A percentile compares a stretch with the other conserved stretches of the same genome.
Conservation (phyloP, 2,113 vertebrate species). For the Andinoacara biseriatus region DNA sequence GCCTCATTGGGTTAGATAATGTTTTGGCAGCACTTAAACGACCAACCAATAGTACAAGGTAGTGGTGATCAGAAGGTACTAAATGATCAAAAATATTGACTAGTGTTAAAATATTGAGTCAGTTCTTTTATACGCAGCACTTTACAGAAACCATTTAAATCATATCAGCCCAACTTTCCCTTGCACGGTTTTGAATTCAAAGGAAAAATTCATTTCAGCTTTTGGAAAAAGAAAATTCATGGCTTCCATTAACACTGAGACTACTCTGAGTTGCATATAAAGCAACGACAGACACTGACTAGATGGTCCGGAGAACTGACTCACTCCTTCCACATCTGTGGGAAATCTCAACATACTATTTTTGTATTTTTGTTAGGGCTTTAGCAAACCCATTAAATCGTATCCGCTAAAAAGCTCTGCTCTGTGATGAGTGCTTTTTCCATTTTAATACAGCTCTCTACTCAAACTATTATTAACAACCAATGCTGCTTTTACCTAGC, state of each 20-base stretch:
- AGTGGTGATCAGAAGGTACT: not conserved
- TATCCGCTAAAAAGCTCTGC: not conserved
- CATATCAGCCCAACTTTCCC: not conserved
- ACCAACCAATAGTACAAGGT: not conserved
- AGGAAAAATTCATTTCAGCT: not conserved
- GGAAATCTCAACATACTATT: constrained; percentile 31
- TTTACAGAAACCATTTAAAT: not conserved
- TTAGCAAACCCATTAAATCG: not conserved
- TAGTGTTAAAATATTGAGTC: not conserved
- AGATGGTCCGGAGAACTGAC: constrained; percentile 45
- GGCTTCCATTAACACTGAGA: not conserved
- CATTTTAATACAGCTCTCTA: not conserved
- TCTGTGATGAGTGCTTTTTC: not conserved
- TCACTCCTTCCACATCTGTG: constrained; percentile 64
- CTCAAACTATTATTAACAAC: not conserved
- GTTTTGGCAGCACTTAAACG: not conserved
- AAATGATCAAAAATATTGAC: not conserved
- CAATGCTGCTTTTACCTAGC: not conserved
- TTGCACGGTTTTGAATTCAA: not conserved
- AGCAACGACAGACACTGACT: constrained; percentile 29
- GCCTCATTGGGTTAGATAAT: not conserved
- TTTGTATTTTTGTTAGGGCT: constrained; percentile 19
- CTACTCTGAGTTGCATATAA: constrained; percentile 10
- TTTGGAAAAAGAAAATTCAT: not conserved
- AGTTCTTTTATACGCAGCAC: not conserved